Evolutionary conservation across 2,797 vertebrate genomes (phyloP).

Genomic region (Urophycis tenuis): DNA sequence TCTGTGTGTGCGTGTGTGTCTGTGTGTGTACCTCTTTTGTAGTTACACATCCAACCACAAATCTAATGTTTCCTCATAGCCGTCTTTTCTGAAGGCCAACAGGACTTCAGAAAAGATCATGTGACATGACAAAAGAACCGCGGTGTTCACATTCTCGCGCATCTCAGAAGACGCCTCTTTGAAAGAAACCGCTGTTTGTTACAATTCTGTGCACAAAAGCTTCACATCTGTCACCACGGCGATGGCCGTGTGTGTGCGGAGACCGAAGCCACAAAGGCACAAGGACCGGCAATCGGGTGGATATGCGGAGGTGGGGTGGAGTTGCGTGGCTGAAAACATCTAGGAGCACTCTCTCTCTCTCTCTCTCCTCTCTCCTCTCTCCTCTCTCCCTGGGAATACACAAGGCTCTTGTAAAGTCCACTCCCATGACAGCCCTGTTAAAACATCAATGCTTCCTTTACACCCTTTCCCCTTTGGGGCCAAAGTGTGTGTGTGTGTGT

Average conservation of each 20-base stretch:
- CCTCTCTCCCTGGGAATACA: slow-evolving; percentile 19
- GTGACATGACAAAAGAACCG: background rate
- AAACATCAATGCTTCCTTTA: slow-evolving; percentile 33
- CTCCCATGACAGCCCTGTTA: slow-evolving; percentile 31
- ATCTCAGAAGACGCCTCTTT: background rate
- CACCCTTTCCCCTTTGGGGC: slow-evolving; percentile 14
- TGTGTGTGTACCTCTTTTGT: background rate
- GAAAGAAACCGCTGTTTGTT: background rate
- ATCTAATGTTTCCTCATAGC: background rate
- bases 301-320: background rate
- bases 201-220: background rate
- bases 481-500: slow-evolving; percentile 25
- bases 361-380: slow-evolving; percentile 6
- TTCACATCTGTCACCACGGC: background rate
- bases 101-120: too few relatives aligned
- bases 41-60: background rate
- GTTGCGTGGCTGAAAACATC: slow-evolving; percentile 5
- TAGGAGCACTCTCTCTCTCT: background rate
- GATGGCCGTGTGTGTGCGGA: background rate
- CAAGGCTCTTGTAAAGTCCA: slow-evolving; percentile 28
- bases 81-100: background rate
- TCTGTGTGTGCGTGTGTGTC: too few relatives aligned
- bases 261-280: background rate
- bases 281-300: background rate
- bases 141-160: background rate